Conservation (phyloP, 2,113 vertebrate species). For the Aptenodytes forsteri region DNA sequence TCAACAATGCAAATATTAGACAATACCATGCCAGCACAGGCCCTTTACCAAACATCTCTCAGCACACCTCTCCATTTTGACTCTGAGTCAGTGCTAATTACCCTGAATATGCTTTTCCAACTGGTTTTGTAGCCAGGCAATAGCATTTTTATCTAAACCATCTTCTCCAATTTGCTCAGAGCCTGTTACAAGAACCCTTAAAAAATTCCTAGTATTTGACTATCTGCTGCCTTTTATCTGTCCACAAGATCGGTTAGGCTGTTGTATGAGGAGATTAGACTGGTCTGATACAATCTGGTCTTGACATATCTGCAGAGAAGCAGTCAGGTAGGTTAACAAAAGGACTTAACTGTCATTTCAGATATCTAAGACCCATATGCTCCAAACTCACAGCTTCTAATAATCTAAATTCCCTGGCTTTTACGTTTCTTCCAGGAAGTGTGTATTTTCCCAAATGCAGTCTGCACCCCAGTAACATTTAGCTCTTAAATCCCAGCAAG, state of each 20-base stretch:
- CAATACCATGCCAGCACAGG: not conserved
- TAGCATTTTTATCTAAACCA: not conserved
- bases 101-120: not conserved
- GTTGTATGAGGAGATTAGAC: not conserved
- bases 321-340: not conserved
- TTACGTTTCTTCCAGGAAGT: not conserved
- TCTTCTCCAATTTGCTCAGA: not conserved
- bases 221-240: not conserved
- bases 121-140: not conserved
- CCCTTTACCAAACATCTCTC: not conserved
- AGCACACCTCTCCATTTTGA: not conserved
- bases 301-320: not conserved
- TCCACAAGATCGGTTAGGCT: not conserved
- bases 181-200: not conserved
- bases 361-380: not conserved
- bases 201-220: not conserved
- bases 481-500: not conserved
- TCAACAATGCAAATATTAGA: not conserved
- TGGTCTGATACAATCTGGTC: not conserved
- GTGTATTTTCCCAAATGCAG: not conserved
- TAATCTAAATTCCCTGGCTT: not conserved
- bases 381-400: not conserved
- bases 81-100: not conserved
- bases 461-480: not conserved
- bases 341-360: not conserved